Conservation (phyloP, 1,140 invertebrate genomes). For the Neodiprion pinetum region DNA sequence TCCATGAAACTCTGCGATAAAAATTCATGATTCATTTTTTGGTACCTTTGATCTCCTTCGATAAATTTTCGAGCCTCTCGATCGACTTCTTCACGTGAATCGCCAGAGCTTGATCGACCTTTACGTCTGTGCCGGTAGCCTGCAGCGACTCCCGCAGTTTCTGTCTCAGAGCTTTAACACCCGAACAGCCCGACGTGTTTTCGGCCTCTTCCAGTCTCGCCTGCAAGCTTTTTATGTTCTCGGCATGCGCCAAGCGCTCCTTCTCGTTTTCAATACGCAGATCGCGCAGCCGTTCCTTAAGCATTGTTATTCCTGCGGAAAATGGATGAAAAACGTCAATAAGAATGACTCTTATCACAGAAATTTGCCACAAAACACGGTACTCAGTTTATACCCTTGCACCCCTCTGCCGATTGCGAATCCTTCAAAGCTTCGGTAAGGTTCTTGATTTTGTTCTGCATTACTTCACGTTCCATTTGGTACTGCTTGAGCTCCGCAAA, state of each 20-base stretch:
- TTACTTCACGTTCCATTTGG: constrained; percentile 3
- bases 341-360: not conserved
- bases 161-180: not conserved
- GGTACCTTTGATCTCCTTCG: constrained; percentile 32
- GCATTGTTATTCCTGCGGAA: not conserved
- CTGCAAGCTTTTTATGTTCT: constrained; percentile 10
- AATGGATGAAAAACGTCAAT: not conserved
- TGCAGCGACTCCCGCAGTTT: constrained; percentile 16
- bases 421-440: constrained; percentile 15
- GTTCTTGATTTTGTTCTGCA: constrained; percentile 12
- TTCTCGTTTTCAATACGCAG: constrained; percentile 8
- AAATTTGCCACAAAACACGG: not conserved
- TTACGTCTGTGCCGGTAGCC: constrained; percentile 21
- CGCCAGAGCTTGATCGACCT: constrained; percentile 32
- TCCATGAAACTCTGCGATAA: not conserved
- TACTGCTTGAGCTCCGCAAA: constrained; percentile 18
- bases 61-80: constrained; percentile 28
- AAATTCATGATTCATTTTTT: not conserved
- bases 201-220: not conserved
- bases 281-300: constrained; percentile 1
- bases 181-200: constrained; percentile 1
- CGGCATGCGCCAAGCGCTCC: constrained; percentile 11
- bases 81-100: constrained; percentile 32
- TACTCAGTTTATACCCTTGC: not conserved
- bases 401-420: not conserved